Evolutionary conservation across 2,113 vertebrate genomes (phyloP).

Genomic region (Labeo rohita): DNA sequence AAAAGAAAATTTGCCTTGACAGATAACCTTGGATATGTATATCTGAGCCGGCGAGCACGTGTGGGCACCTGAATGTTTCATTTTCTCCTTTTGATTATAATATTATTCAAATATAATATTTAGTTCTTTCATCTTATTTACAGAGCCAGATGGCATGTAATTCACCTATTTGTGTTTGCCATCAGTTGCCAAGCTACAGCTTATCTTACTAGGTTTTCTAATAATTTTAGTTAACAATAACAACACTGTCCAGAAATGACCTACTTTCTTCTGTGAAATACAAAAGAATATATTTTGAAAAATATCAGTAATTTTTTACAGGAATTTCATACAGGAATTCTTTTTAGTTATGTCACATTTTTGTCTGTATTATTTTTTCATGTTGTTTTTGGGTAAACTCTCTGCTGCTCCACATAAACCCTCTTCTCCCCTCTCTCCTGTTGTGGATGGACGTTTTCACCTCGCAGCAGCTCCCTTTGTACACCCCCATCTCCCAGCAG

Average conservation of each 20-base stretch:
- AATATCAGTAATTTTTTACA: background rate
- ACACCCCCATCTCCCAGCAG: conserved; percentile 58
- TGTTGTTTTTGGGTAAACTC: background rate
- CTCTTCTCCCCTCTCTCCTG: background rate
- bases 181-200: background rate
- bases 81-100: background rate
- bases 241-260: background rate
- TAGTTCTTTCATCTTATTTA: background rate
- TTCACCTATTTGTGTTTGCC: background rate
- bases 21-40: conserved; percentile 38
- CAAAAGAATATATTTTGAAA: background rate
- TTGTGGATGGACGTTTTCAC: conserved; percentile 58
- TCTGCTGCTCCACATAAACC: background rate
- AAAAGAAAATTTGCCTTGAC: conserved; percentile 36
- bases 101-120: background rate
- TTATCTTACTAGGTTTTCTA: background rate
- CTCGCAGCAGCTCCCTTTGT: conserved; percentile 39
- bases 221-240: background rate
- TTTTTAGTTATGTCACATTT: background rate
- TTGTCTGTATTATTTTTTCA: background rate
- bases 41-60: background rate
- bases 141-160: background rate
- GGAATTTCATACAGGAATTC: background rate
- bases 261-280: background rate
- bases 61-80: background rate